Percentiles rank a stretch among this genome's conserved stretches.
phyloP scores from a whole-genome alignment of 2,888 invertebrate genomes.

The Agrochola circellaris region DNA sequence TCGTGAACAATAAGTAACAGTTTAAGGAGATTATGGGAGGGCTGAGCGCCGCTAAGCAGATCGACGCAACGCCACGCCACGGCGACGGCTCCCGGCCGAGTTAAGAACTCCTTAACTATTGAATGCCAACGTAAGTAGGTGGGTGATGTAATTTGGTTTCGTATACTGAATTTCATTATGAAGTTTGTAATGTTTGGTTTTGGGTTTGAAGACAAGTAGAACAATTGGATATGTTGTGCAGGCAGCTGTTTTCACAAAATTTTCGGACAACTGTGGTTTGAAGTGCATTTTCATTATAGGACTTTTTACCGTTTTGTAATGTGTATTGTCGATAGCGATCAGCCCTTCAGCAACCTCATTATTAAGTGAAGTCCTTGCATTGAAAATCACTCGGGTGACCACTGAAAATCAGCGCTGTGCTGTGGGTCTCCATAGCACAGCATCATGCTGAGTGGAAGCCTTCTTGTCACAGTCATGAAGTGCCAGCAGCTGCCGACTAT shows the following conservation, averaged over 20 bases:
- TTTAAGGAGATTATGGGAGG: constrained; percentile 73
- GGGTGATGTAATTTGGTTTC: constrained; percentile 38
- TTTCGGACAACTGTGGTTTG: background rate
- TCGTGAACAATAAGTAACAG: constrained; percentile 71
- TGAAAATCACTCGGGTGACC: no score
- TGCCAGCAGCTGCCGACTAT: no score
- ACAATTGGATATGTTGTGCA: background rate
- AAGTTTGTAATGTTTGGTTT: constrained; percentile 42
- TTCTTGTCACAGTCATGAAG: no score
- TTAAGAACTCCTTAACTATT: constrained; percentile 50
- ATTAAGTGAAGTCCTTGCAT: background rate
- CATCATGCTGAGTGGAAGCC: no score
- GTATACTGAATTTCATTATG: constrained; percentile 54
- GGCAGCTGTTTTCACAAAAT: no score
- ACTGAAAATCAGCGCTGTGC: no score
- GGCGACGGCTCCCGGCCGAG: constrained; percentile 32
- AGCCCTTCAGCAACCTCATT: background rate
- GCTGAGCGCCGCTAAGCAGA: constrained; percentile 64
- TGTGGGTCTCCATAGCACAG: no score
- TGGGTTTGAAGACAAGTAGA: background rate
- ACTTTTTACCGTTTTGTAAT: background rate
- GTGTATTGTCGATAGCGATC: background rate
- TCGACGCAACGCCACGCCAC: constrained; percentile 56
- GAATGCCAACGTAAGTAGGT: constrained; percentile 38
- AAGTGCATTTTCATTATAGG: background rate